These are phyloP conservation scores for Vombatus ursinus DNA, from an alignment of 2,113 vertebrate genomes.

Conservation along the genomic window DNA sequence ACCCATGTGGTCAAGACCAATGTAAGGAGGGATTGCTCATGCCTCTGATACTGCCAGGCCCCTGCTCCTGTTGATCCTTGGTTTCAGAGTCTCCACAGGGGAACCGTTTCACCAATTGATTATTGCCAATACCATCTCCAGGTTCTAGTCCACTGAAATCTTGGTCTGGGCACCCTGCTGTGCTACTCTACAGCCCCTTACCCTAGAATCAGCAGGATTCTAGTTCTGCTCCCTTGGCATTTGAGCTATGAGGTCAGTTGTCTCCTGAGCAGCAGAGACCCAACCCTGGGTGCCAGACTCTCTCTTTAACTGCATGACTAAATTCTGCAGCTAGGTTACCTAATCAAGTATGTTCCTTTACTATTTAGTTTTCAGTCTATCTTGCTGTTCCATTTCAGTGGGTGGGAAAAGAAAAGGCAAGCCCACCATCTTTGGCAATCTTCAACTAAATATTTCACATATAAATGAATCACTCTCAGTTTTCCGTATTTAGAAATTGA, in stretches of 20 bases:
- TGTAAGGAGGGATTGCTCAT: background rate
- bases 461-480: background rate
- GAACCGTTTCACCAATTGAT: background rate
- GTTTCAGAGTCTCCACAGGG: background rate
- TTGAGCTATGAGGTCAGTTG: background rate
- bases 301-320: background rate
- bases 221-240: background rate
- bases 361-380: background rate
- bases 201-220: background rate
- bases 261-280: background rate
- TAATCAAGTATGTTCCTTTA: background rate
- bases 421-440: background rate
- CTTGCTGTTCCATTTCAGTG: background rate
- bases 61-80: background rate
- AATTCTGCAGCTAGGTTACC: background rate
- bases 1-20: background rate
- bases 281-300: background rate
- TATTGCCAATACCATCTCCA: background rate
- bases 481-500: background rate
- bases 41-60: background rate
- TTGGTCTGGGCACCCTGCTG: background rate
- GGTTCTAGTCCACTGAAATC: background rate
- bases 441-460: background rate
- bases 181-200: background rate
- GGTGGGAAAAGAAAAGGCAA: background rate